Evolutionary conservation across 2,888 invertebrate genomes (phyloP), one percentile per base, ranked within the genome.

Genomic region (Temnothorax unifasciatus): DNA sequence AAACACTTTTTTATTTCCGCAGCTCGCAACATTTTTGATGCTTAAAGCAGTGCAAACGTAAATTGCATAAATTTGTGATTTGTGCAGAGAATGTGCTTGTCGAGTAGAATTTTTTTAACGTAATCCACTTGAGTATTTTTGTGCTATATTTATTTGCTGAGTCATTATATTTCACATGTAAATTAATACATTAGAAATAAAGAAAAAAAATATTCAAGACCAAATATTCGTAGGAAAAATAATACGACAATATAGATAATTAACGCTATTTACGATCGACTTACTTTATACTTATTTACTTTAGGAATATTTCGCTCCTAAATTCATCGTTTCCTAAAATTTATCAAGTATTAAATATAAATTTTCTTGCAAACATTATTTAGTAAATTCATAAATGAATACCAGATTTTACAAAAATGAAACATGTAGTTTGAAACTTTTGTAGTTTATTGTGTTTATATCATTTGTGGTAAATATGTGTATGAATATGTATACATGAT

Each of bases 151-250:
- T 29, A 50, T 68, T 50, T 47, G 2, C 44, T 0, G 47, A 68
- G 9, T 68, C 18, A 29, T 44, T 29, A 68, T 18, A 68, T 47
- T 47, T 66, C 9, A 44, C n/a, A 5, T 25, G 9, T 29, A 66
- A 44, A 66, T 66, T 47, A 15, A 66, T 64, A 13, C 25, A 41
- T 64, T n/a, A 54, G 3, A 57, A 41, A 73, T 18, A 59, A 57
- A 52, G 21, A 71, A 73, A 38, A 5, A 68, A 68, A 73, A 57
- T 54, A 21, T 66, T 15, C 38, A 15, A 21, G 18, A 18, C 11
- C 5, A 8, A 41, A 41, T 21, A 44, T 52, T 41, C 3, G 11
- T 3, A 0, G n/a, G 0, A 54, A 13, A 25, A 57, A 15, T 21
- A 41, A 64, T n/a, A 38, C 4, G 5, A 9, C 8, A 64, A 5